Evolutionary conservation across 2,113 vertebrate species (phyloP), one percentile per base, ranked within the genome.

Genomic region (Podarcis muralis): DNA sequence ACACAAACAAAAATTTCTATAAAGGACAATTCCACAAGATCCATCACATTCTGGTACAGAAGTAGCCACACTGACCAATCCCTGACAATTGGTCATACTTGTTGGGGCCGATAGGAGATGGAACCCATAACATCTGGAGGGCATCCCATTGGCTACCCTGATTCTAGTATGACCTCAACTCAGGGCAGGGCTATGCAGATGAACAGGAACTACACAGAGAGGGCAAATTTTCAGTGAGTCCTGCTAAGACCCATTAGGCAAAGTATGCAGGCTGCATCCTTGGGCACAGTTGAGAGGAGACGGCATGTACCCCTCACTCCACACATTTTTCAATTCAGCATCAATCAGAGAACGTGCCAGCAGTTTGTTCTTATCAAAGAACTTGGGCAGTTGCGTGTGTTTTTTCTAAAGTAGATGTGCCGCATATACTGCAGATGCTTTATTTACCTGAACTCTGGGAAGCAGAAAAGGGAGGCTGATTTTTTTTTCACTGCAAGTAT

Each of bases 381-480:
- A 35, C 62, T 0, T 77, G 18, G 84, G 82, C 72, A n/a, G 8
- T 0, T 25, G 1, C n/a, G 1, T 71, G 32, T 43, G 3, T 40
- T 62, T 62, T 62, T 62, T 62, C 18, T 62, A 30, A 8, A 6
- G 76, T 27, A 90, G 0, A 20, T 81, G n/a, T 89, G 57, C 43
- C 89, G 5, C 65, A 87, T 65, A 27, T 15, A 87, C n/a, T 85
- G 75, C 62, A 88, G 9, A 32, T 87, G 16, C 86, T 93, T 84
- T 92, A 92, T 35, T 81, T 92, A 92, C 87, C 89, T 91, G 62
- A 30, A 40, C n/a, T 69, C 40, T 68, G 32, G 25, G 81, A 77
- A 88, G 57, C 23, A 78, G 82, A 40, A 57, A 83, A 88, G 35
- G 74, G 40, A 78, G 25, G 69, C 77, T 91, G 91, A 88, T 88